Base-by-base conservation (phyloP, 2,113 vertebrate genomes). In the Oncorhynchus mykiss region DNA sequence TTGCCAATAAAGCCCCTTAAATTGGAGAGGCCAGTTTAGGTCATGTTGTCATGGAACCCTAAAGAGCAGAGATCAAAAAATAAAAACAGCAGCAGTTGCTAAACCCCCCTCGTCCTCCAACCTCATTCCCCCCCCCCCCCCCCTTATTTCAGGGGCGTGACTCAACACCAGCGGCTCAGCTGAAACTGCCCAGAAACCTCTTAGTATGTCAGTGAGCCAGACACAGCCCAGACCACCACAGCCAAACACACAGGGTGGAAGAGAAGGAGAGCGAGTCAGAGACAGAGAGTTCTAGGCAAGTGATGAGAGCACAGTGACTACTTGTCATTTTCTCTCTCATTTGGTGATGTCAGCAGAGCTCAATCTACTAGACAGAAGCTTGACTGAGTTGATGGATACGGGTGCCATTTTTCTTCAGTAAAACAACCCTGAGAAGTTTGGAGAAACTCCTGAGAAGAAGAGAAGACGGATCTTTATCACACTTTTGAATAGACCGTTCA, bases 111-210 rank as follows among this genome's bases (percentile, higher is more conserved):
- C 77, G 3, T 48, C 34, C 4, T 27, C 73, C 20, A 24, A 45
- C 39, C 39, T 11, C 2, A 9, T 11, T 45, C 1, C 9, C 0
- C 8, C 11, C 22, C 22, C n/a, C n/a, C 8, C 31, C 2, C 9
- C 39, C 27, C 22, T 24, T 24, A 14, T 51, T 27, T 75, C 25
- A 78, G 65, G 73, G 78, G 75, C 4, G 22, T 82, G 22, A 78
- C 14, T 39, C 27, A 34, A 9, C 14, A 54, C 14, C 13, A 16
- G 14, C 20, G 1, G 51, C 18, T 65, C 25, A 78, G 54, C 5
- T 62, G 27, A 77, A 64, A 64, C 22, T 74, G 77, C 79, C 66
- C 13, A 22, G 20, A 78, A 82, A 70, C 68, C 70, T 4, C 31
- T 54, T 57, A 62, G 18, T 22, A 69, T 71, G 67, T 73, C 48